Evolutionary conservation across 2,888 invertebrate species (phyloP).

Genomic region (Tetragonula carbonaria): DNA sequence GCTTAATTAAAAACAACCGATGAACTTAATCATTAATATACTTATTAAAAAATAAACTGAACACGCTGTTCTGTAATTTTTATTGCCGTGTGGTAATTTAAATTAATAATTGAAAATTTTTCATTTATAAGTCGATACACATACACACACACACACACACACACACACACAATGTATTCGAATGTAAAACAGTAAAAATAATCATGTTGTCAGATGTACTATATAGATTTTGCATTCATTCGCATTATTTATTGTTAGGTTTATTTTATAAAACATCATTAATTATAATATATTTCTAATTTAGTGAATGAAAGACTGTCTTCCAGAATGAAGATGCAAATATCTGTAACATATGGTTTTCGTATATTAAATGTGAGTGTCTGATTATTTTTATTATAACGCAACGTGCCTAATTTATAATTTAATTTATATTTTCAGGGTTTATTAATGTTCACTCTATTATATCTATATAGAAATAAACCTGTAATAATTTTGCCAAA

Average conservation of each 20-base stretch:
- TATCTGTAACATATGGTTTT: slow-evolving; percentile 69
- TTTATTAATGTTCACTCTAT: slow-evolving; percentile 51
- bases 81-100: neutral
- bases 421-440: slow-evolving; percentile 21
- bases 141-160: too few species aligned
- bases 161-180: neutral
- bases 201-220: neutral
- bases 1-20: neutral
- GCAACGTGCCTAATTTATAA: slow-evolving; percentile 1
- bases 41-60: neutral
- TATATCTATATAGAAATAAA: slow-evolving; percentile 74
- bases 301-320: slow-evolving; percentile 65
- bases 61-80: neutral
- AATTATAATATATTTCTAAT: slow-evolving; percentile 35
- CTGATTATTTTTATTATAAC: neutral
- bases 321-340: slow-evolving; percentile 66
- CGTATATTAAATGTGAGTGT: slow-evolving; percentile 76
- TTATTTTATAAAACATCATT: neutral
- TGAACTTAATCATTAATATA: neutral
- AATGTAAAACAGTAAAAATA: neutral
- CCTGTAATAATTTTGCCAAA: slow-evolving; percentile 77
- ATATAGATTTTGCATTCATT: neutral
- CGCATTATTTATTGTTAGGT: neutral
- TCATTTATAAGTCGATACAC: neutral
- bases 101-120: neutral